Conservation (phyloP, 2,888 invertebrate species). For the Rhynchonema sp. region DNA sequence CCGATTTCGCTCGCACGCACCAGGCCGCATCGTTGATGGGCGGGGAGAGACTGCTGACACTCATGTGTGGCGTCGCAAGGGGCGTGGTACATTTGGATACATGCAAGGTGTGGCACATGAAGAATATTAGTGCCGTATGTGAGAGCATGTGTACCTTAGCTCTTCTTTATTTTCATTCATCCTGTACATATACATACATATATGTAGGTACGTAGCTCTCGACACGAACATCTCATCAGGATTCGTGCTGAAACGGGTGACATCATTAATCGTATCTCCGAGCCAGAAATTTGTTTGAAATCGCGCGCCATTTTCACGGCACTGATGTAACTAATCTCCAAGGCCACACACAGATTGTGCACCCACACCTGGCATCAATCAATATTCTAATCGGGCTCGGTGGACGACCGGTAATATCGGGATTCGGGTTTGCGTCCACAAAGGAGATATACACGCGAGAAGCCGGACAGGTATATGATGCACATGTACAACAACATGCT, state of each 20-base stretch:
- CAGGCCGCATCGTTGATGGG: conserved; percentile 1
- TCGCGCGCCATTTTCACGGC: no score
- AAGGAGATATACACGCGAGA: conserved; percentile 2
- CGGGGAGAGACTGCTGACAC: neutral
- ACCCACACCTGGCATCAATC: conserved; percentile 2
- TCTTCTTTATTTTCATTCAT: no score
- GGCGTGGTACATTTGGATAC: conserved; percentile 2
- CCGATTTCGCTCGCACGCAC: neutral
- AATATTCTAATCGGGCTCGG: conserved; percentile 1
- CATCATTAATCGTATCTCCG: no score
- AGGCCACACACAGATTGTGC: conserved; percentile 3
- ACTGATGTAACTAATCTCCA: no score
- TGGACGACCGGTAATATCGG: conserved; percentile 4
- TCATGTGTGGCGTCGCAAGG: neutral
- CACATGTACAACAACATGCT: no score
- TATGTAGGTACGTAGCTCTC: no score
- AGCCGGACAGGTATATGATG: neutral
- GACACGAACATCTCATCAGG: no score
- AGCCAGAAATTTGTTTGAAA: no score
- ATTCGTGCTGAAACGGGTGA: no score
- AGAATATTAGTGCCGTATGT: no score
- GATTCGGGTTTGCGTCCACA: conserved; percentile 3
- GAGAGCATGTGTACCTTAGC: no score
- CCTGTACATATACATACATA: no score
- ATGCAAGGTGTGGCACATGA: neutral